phyloP scores from a whole-genome alignment of 1,140 invertebrate species.

The Harlomillsia oculata region DNA sequence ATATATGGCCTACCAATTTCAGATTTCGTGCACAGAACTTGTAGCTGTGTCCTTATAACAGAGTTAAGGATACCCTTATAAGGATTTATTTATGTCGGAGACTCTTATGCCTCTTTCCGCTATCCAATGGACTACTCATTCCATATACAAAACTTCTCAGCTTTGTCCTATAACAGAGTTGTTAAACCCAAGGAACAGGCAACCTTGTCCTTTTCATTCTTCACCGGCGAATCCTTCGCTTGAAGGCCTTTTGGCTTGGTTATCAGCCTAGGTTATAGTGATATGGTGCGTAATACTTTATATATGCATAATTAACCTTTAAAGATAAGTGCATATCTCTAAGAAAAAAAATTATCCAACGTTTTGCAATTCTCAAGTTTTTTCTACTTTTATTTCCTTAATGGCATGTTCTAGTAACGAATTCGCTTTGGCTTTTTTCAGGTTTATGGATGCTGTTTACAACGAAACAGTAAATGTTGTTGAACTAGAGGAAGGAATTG shows the following conservation, averaged over 20 bases:
- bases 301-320: too few species aligned
- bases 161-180: constrained; percentile 73
- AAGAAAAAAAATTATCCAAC: too few species aligned
- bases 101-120: constrained; percentile 89
- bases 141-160: constrained; percentile 96
- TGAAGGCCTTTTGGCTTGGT: constrained; percentile 90
- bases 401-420: too few species aligned
- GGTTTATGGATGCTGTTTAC: constrained; percentile 85
- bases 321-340: too few species aligned
- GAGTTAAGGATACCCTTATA: too few species aligned
- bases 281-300: constrained; percentile 57
- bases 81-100: constrained; percentile 83
- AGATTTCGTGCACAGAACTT: too few species aligned
- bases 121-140: constrained; percentile 98
- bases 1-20: too few species aligned
- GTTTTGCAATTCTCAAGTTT: too few species aligned
- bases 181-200: constrained; percentile 87
- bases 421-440: constrained; percentile 43
- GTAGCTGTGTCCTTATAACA: too few species aligned
- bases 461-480: constrained; percentile 97
- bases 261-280: constrained; percentile 86
- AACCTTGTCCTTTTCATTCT: constrained; percentile 88
- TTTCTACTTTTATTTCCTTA: too few species aligned
- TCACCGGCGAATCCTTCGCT: constrained; percentile 88
- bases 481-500: constrained; percentile 91